Conservation (phyloP, 2,113 vertebrate species). For the Archilochus colubris region DNA sequence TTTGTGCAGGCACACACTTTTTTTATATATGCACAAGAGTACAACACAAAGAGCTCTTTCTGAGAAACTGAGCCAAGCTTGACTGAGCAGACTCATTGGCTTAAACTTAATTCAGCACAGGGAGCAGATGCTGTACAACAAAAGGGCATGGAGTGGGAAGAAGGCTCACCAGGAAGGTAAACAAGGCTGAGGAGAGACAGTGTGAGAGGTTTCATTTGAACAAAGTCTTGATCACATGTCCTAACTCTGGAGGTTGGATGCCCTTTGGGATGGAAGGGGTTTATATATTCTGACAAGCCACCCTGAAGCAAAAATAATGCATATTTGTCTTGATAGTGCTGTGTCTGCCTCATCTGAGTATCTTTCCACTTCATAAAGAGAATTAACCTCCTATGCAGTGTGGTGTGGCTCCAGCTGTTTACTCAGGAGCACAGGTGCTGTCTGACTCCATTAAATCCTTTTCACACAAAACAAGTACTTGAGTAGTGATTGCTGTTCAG, state of each 20-base stretch:
- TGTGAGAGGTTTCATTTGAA: neutral
- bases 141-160: neutral
- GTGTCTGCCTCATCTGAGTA: neutral
- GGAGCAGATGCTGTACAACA: neutral
- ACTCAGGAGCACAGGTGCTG: neutral
- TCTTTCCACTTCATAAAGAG: neutral
- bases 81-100: neutral
- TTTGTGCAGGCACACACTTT: neutral
- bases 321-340: neutral
- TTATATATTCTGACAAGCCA: neutral
- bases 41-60: neutral
- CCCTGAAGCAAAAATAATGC: neutral
- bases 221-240: neutral
- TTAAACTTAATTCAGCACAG: neutral
- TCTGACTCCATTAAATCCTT: neutral
- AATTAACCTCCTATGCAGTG: neutral
- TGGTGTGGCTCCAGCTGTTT: neutral
- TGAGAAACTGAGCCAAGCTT: slow-evolving; percentile 9
- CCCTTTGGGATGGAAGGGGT: neutral
- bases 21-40: neutral
- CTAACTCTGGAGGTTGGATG: neutral
- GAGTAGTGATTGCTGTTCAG: neutral
- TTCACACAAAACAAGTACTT: neutral
- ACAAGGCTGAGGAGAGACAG: neutral
- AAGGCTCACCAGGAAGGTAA: neutral